Evolutionary conservation across 2,113 vertebrate species (phyloP), one percentile per base, ranked within the genome.

Genomic region (Hirundichthys speculiger): DNA sequence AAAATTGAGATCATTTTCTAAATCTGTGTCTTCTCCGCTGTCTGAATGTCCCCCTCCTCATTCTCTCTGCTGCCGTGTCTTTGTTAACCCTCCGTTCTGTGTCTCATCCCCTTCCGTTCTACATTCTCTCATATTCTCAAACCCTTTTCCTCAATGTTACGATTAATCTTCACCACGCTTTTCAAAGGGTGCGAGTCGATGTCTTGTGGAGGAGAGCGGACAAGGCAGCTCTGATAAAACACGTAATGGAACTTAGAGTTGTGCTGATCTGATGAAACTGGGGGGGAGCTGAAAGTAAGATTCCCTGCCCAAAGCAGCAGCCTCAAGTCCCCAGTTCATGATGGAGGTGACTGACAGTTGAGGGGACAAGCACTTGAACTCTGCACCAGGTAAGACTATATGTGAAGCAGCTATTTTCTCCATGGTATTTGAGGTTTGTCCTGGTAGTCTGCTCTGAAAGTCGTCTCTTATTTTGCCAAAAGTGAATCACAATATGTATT

Each of bases 211-310:
- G 58, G 52, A 47, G 56, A 47, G 56, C 50, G 30, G 59, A 66
- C 18, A 0, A 16, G 47, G 65, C 41, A 4, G 19, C 69, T 69
- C 49, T 55, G 69, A 79, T 85, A 83, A 81, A 84, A 84, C 81
- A 79, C 65, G 84, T 83, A 79, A 88, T 84, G 34, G 77, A 67
- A 72, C 64, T 70, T 56, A 77, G 38, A 24, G 19, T 45, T 30
- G 51, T n/a, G 48, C 70, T 65, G 72, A 83, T 79, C 69, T 72
- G 72, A 78, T 73, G 18, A 70, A 78, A 69, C 18, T 54, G 40
- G 20, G 61, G 50, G 18, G 51, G 30, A 70, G 58, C 57, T 68
- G 40, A 79, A 75, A 69, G 61, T 27, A 34, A 62, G 62, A 50
- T 56, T 60, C 53, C 55, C 48, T 42, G 13, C n/a, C n/a, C 63